These are phyloP conservation scores for Chondrosia reniformis DNA, from an alignment of 37 sponge, comb jelly and placozoan genomes.

Conservation along the genomic window DNA sequence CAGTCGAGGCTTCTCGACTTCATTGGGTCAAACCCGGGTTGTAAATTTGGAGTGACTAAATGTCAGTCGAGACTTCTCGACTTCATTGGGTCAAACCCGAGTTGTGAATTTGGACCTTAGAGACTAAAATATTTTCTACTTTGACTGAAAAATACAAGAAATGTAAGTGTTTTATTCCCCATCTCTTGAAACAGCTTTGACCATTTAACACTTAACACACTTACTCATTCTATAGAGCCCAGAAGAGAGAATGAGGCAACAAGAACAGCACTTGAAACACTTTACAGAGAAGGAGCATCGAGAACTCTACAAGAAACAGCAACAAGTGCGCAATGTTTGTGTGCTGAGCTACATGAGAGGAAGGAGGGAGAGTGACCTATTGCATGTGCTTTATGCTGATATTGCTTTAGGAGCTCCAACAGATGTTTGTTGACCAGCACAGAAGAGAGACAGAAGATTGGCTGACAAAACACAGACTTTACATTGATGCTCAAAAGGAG, in stretches of 20 bases:
- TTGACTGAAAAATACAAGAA: constrained; percentile 39
- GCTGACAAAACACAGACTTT: constrained; percentile 29
- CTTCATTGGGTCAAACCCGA: too few species aligned
- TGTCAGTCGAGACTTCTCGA: too few species aligned
- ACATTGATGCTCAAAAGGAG: constrained; percentile 45
- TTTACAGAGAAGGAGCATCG: constrained; percentile 41
- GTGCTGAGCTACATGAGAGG: neutral
- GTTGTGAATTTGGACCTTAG: too few species aligned
- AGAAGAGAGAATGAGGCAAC: constrained; percentile 34
- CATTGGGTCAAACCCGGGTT: too few species aligned
- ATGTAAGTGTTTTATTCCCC: constrained; percentile 26
- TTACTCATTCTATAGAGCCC: constrained; percentile 25
- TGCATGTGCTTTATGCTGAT: too few species aligned
- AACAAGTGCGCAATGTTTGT: constrained; percentile 26
- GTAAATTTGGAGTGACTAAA: too few species aligned
- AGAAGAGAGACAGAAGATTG: constrained; percentile 57
- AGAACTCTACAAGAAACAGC: constrained; percentile 64
- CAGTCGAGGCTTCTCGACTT: too few species aligned
- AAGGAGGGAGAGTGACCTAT: neutral
- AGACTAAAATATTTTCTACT: constrained; percentile 60
- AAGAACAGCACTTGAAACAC: constrained; percentile 53
- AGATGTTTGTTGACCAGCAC: constrained; percentile 55
- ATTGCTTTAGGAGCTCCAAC: constrained; percentile 42
- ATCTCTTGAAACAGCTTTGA: neutral
- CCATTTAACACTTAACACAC: neutral